Conservation (phyloP, 2,888 invertebrate genomes). For the Dichetophora obliterata region DNA sequence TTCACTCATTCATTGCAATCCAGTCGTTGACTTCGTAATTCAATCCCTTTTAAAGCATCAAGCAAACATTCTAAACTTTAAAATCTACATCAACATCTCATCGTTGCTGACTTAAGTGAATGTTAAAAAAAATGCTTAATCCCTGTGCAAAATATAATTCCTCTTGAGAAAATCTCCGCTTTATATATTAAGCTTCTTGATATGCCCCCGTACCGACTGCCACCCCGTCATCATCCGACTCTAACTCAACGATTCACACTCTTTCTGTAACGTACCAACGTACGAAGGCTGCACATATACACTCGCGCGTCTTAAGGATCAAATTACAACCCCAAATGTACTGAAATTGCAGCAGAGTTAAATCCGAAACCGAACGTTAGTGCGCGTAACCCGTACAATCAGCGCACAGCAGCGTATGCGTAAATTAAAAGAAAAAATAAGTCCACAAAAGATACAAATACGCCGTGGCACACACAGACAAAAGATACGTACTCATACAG, state of each 20-base stretch:
- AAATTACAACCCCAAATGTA: conserved; percentile 64
- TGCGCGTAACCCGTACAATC: conserved; percentile 31
- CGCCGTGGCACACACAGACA: neutral
- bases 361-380: conserved; percentile 22
- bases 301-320: conserved; percentile 56
- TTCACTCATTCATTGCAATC: neutral
- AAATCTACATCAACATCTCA: conserved; percentile 18
- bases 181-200: conserved; percentile 64
- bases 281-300: conserved; percentile 31
- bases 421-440: conserved; percentile 41
- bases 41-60: conserved; percentile 5
- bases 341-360: conserved; percentile 7
- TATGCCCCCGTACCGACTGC: conserved; percentile 42
- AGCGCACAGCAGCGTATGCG: conserved; percentile 6
- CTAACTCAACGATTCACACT: neutral
- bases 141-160: conserved; percentile 54
- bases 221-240: neutral
- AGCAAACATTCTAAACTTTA: conserved; percentile 13
- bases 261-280: neutral
- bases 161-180: conserved; percentile 58
- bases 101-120: conserved; percentile 38
- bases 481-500: neutral
- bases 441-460: neutral
- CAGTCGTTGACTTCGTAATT: conserved; percentile 28
- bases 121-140: conserved; percentile 62